These are phyloP conservation scores for Phrynosoma blainvillii DNA, from an alignment of 2,113 vertebrate species.

Conservation along the genomic window DNA sequence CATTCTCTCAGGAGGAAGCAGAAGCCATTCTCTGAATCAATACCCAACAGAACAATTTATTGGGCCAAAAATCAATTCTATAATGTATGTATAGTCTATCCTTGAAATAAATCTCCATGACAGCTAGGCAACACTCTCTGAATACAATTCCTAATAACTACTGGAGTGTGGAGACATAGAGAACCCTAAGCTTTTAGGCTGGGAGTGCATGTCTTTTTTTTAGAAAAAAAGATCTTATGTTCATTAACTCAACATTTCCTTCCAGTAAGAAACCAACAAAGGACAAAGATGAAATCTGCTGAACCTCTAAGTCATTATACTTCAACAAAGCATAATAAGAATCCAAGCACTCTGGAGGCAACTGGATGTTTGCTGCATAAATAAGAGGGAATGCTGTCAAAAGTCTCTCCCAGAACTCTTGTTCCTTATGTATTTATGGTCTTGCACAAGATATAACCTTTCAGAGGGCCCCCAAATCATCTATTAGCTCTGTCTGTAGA, in stretches of 20 bases:
- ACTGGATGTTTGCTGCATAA: conserved; percentile 70
- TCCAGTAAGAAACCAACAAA: conserved; percentile 81
- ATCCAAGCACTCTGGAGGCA: conserved; percentile 77
- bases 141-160: neutral
- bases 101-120: neutral
- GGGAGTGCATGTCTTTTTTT: neutral
- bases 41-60: neutral
- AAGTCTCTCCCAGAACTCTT: neutral
- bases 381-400: conserved; percentile 28
- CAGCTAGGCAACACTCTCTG: neutral
- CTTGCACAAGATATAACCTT: neutral
- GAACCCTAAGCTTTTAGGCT: neutral
- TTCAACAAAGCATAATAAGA: conserved; percentile 74
- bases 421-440: neutral
- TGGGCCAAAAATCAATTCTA: neutral
- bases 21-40: neutral
- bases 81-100: neutral
- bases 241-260: conserved; percentile 77
- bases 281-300: conserved; percentile 77
- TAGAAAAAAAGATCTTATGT: neutral
- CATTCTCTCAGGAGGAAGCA: neutral
- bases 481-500: neutral
- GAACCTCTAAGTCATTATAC: conserved; percentile 80
- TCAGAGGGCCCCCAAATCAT: neutral
- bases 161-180: neutral